Evolutionary conservation across 2,797 vertebrate species (phyloP), one percentile per base, ranked within the genome.

Genomic region (Sebastes matsubarae): DNA sequence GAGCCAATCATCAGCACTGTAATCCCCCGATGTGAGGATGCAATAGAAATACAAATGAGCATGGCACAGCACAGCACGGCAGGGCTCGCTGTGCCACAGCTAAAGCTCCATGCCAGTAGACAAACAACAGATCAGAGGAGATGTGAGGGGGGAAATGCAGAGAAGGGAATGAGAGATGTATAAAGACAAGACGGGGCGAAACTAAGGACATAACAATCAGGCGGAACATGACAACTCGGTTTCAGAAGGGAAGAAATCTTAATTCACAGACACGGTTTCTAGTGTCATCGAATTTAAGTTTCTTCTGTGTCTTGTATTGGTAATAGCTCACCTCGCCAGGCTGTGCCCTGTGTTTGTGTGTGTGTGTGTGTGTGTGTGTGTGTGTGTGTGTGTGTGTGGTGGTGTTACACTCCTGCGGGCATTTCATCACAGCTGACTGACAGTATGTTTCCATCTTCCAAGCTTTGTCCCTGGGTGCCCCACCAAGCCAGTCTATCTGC

Each of bases 391-490:
- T 55, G 36, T 57, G 57, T 65, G 76, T 61, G 80, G 80, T 58
- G 69, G 30, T 58, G 54, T 81, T 80, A 73, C 59, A 66, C 55
- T 80, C 82, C 89, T 87, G 88, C 77, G 90, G 88, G 86, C 80
- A 24, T 90, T 89, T 83, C 79, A 92, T 91, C 84, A 80, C 80
- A 92, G 86, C 81, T 89, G 85, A 91, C 85, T 88, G 86, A 86
- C 84, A 78, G 66, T 78, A 66, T 64, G 86, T 75, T 89, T 90
- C 87, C 87, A 87, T 89, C 88, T 91, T 79, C 82, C 69, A 55
- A 29, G 82, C 77, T 83, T 83, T 81, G 76, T 86, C 87, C 82
- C 82, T 61, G 75, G 80, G 82, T 90, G 76, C 81, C 82, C 59
- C 67, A 84, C 63, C 68, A 63, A 81, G 55, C 65, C 64, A 66